These are phyloP conservation scores for Arremon brunneinucha DNA, from an alignment of 2,797 vertebrate genomes.

Conservation along the genomic window DNA sequence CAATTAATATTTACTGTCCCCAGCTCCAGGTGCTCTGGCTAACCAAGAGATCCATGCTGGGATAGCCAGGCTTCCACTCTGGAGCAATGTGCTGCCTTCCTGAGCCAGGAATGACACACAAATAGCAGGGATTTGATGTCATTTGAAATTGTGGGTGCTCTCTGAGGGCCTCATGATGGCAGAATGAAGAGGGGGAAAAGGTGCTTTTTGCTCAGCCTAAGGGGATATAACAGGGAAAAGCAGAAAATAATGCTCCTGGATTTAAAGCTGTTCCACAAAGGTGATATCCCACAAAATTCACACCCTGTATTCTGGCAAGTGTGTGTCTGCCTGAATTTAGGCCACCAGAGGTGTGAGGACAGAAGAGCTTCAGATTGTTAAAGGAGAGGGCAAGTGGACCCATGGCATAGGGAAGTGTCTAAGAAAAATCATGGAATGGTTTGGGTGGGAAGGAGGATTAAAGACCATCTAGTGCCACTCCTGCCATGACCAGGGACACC, in stretches of 20 bases:
- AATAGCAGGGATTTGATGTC: background rate
- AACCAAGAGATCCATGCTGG: background rate
- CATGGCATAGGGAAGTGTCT: accelerated
- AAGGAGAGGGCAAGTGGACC: background rate
- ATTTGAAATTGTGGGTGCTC: background rate
- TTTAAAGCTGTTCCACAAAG: background rate
- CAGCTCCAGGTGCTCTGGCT: background rate
- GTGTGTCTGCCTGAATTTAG: background rate
- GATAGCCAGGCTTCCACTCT: background rate
- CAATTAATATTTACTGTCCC: background rate
- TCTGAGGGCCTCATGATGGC: background rate
- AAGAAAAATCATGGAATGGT: background rate
- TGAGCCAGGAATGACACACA: background rate
- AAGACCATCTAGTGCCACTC: accelerated
- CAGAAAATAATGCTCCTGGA: background rate
- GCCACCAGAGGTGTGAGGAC: background rate
- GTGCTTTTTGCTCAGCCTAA: background rate
- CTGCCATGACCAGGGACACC: background rate
- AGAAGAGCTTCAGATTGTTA: background rate
- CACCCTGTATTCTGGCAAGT: background rate
- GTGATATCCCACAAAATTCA: background rate
- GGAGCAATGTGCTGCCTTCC: background rate
- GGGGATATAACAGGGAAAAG: background rate
- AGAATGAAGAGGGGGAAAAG: background rate
- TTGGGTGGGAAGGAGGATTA: background rate